These are phyloP conservation scores for Pluvialis apricaria DNA, from an alignment of 2,113 vertebrate species.

Conservation along the genomic window DNA sequence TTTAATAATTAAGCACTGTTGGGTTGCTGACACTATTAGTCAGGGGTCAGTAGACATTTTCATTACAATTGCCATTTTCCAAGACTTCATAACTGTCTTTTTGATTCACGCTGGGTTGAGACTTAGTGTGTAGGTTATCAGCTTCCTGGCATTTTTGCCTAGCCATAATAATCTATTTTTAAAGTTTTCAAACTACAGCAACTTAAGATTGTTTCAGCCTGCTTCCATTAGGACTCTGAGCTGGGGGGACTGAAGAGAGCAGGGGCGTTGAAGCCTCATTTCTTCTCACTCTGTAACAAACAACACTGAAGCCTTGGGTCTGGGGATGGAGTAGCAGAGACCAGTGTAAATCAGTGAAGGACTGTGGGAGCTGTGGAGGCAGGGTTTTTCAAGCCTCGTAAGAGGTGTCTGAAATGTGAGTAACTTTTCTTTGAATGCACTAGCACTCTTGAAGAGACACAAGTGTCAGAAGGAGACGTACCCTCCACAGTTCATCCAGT, in stretches of 20 bases:
- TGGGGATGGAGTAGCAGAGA: neutral
- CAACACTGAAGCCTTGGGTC: neutral
- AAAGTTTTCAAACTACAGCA: neutral
- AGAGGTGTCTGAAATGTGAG: neutral
- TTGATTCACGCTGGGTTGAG: neutral
- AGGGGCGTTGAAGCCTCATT: neutral
- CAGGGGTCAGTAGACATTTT: slow-evolving; percentile 38
- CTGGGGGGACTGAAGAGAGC: neutral
- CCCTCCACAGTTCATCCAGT: neutral
- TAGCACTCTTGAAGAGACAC: neutral
- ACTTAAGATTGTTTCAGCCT: neutral
- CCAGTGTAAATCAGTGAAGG: neutral
- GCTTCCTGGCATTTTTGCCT: neutral
- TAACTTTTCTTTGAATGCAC: neutral
- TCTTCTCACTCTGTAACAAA: neutral
- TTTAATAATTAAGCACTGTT: slow-evolving; percentile 49
- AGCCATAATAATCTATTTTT: neutral
- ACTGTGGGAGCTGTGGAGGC: neutral
- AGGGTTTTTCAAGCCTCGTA: neutral
- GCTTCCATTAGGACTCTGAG: neutral
- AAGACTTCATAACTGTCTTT: slow-evolving; percentile 4
- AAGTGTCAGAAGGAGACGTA: neutral
- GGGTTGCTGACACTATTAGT: slow-evolving; percentile 32
- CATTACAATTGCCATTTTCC: slow-evolving; percentile 43
- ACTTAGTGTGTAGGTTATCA: neutral